Conservation (phyloP, 2,888 invertebrate genomes). For the Orthosia gracilis region DNA sequence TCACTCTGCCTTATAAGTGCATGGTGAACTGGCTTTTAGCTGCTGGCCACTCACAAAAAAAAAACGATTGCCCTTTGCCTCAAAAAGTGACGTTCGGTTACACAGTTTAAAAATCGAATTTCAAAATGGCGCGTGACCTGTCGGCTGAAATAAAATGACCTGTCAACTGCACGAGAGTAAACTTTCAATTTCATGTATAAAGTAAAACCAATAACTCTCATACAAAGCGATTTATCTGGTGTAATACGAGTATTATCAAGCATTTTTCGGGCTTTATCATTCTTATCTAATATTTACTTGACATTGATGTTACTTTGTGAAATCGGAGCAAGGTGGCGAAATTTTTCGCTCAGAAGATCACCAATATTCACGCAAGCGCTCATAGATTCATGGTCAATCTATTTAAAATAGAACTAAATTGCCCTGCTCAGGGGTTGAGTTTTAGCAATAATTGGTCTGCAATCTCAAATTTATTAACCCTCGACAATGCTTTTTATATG, state of each 20-base stretch:
- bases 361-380: neutral
- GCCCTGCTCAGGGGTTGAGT: neutral
- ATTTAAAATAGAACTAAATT: too few relatives aligned
- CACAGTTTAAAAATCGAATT: conserved; percentile 46
- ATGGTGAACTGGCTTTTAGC: conserved; percentile 42
- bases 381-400: neutral
- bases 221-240: conserved; percentile 55
- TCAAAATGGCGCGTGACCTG: conserved; percentile 52
- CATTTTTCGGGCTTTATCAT: conserved; percentile 54
- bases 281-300: conserved; percentile 60
- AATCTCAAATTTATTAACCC: neutral
- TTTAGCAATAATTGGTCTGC: neutral
- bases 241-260: conserved; percentile 53
- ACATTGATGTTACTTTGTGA: conserved; percentile 58
- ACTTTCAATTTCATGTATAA: conserved; percentile 49
- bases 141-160: conserved; percentile 20
- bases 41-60: conserved; percentile 41
- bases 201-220: conserved; percentile 15
- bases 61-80: conserved; percentile 41
- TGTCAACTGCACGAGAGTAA: conserved; percentile 36
- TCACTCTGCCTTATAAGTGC: conserved; percentile 56
- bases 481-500: neutral
- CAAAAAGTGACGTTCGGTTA: conserved; percentile 39
- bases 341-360: conserved; percentile 21
- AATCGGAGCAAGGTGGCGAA: conserved; percentile 49